Evolutionary conservation across 2,113 vertebrate genomes (phyloP).

Genomic region (Bostrychus sinensis): DNA sequence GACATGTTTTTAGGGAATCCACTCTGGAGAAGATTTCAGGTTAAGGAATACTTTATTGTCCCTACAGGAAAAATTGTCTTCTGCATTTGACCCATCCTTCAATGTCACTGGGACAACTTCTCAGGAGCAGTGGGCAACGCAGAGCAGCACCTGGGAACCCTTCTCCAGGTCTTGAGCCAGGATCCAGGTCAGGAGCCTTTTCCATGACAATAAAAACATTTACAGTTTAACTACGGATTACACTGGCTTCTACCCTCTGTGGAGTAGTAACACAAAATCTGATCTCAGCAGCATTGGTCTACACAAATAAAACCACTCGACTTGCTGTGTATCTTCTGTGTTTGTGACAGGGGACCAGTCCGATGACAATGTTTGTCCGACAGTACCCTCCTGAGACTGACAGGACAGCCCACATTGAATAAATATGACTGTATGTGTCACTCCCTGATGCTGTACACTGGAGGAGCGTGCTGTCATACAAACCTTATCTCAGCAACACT

Average conservation of each 20-base stretch:
- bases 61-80: neutral
- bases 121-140: no score
- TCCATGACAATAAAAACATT: no score
- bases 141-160: no score
- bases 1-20: neutral
- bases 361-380: conserved; percentile 18
- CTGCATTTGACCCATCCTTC: no score
- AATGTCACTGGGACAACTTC: no score
- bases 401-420: conserved; percentile 31
- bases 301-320: neutral
- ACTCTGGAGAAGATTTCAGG: no score
- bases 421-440: conserved; percentile 40
- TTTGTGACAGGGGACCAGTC: conserved; percentile 11
- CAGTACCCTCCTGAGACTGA: conserved; percentile 41
- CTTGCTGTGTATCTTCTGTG: conserved; percentile 20
- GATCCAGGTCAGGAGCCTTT: no score
- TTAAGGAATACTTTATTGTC: neutral
- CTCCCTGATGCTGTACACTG: conserved; percentile 25
- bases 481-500: conserved; percentile 46
- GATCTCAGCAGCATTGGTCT: no score
- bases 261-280: no score
- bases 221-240: no score
- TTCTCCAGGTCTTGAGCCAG: no score
- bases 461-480: conserved; percentile 7
- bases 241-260: no score